Conservation (phyloP, 2,797 vertebrate genomes). For the Lophotriccus pileatus region DNA sequence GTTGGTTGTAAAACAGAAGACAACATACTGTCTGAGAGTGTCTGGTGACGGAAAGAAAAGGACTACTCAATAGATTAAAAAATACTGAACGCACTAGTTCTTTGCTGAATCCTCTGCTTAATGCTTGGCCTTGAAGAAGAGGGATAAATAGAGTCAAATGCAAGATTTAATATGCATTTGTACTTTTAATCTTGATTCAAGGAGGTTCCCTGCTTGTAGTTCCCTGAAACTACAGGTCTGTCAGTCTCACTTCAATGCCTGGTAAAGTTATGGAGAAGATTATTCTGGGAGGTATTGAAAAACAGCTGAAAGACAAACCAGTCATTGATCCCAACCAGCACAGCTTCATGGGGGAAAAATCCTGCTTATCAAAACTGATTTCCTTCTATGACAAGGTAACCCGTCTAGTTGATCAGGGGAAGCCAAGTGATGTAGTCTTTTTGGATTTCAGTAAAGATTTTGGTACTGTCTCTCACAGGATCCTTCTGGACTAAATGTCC, state of each 20-base stretch:
- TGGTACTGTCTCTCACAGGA: not conserved
- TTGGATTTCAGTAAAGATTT: not conserved
- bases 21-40: not conserved
- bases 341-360: not conserved
- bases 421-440: not conserved
- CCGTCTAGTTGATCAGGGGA: too few species aligned
- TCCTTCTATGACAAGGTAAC: not conserved
- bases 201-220: not conserved
- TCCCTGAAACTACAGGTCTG: not conserved
- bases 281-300: not conserved
- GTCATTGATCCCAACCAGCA: not conserved
- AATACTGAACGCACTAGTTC: not conserved
- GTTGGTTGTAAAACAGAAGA: not conserved
- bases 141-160: not conserved
- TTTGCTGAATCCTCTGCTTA: not conserved
- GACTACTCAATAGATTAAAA: not conserved
- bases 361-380: not conserved
- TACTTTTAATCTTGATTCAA: not conserved
- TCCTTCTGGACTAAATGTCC: not conserved
- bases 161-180: not conserved
- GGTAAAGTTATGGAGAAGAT: not conserved
- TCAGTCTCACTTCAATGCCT: not conserved
- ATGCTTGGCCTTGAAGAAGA: not conserved
- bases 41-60: not conserved
- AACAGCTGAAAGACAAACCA: not conserved